Base-by-base conservation (phyloP, 2,113 vertebrate genomes). In the Genyomyrus donnyi region DNA sequence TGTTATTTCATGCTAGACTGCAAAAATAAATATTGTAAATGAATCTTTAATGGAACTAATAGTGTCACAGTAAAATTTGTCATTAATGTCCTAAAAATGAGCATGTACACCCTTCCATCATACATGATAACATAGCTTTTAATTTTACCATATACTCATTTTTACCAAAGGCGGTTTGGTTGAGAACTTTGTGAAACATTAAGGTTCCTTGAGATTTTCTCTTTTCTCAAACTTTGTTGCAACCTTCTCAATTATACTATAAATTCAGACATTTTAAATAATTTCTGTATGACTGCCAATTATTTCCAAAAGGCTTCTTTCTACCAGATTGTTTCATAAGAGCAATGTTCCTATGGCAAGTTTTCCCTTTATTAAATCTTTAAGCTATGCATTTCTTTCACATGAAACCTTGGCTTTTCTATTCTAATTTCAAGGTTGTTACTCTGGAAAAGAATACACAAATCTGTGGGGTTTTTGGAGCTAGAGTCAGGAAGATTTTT, bases 341-440 rank as follows among this genome's bases (percentile, higher is more conserved):
- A 70, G 10, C n/a, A 31, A 31, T 77, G 74, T 80, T 42, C 31
- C 35, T 39, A 42, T 80, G 42, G 39, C 74, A 80, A 80, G 74
- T 80, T 80, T 80, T 19, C 17, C 35, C 6, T 80, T 42, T 80
- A 80, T 80, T 80, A 80, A 80, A 42, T n/a, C 74, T 80, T 80
- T 42, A 80, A 80, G 74, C 74, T 42, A 80, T 80, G 42, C 74
- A 42, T 80, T 80, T 15, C 35, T 80, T 80, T 42, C 74, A 80
- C 74, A 80, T 42, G 31, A 35, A 80, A 80, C 35, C 70, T 77
- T 80, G 74, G 35, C 35, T 80, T 74, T 42, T 39, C 74, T 42
- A 19, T 80, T 80, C 74, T 80, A 42, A 80, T 80, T 80, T 80
- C 74, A 80, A 80, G 74, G 74, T 80, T 80, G 31, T 42, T 80